Evolutionary conservation across 2,113 vertebrate species (phyloP).

Genomic region (Lophius piscatorius): DNA sequence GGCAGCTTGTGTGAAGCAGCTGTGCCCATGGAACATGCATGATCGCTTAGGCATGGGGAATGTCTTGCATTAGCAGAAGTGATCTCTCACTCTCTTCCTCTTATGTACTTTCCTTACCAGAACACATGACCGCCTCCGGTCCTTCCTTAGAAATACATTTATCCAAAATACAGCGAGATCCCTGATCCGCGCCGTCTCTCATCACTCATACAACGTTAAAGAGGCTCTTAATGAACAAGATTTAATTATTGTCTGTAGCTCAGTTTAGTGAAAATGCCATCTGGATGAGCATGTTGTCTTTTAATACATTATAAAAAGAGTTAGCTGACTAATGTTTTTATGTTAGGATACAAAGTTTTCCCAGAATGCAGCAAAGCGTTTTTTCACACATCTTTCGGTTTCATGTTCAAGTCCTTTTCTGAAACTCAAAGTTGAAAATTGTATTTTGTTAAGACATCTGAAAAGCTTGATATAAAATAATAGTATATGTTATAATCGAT

Average conservation of each 20-base stretch:
- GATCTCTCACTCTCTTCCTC: conserved; percentile 42
- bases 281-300: neutral
- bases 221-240: neutral
- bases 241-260: neutral
- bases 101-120: conserved; percentile 44
- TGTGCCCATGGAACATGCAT: conserved; percentile 33
- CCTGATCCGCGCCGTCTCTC: neutral
- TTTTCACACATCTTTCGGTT: too few species aligned
- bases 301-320: neutral
- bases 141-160: conserved; percentile 1
- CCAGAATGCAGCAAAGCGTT: neutral
- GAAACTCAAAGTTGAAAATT: too few species aligned
- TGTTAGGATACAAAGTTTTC: conserved; percentile 10
- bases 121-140: conserved; percentile 15
- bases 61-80: conserved; percentile 35
- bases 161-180: neutral
- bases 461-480: too few species aligned
- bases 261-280: too few species aligned
- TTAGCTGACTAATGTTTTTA: neutral
- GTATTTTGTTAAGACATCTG: too few species aligned
- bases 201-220: conserved; percentile 20
- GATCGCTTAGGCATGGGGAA: too few species aligned
- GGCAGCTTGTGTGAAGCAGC: conserved; percentile 25
- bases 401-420: too few species aligned
- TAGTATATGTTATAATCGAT: too few species aligned